These are phyloP conservation scores for Pocillopora grandis DNA, from an alignment of 92 coral and sea anemone species.

Conservation along the genomic window DNA sequence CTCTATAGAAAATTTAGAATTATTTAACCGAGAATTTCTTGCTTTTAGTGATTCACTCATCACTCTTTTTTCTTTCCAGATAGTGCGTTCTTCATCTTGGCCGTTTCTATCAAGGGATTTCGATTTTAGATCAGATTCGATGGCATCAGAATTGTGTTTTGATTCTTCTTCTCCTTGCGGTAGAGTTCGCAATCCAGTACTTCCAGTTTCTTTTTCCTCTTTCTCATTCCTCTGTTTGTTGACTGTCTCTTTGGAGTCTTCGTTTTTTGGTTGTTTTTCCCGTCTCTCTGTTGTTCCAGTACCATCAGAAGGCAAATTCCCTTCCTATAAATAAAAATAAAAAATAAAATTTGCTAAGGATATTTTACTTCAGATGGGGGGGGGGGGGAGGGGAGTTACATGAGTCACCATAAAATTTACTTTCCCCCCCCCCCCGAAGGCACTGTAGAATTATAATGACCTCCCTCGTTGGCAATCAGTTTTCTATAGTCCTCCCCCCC, in stretches of 20 bases:
- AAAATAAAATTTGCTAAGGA: background rate
- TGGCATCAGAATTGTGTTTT: background rate
- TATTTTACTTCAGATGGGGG: background rate
- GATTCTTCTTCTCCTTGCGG: background rate
- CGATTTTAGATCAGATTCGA: background rate
- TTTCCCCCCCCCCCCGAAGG: no score
- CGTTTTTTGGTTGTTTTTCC: background rate
- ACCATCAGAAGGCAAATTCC: background rate
- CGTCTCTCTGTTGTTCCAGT: background rate
- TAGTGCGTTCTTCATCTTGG: background rate
- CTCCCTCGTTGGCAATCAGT: no score
- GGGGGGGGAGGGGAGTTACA: background rate
- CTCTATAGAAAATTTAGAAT: conserved; percentile 11
- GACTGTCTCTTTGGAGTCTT: background rate
- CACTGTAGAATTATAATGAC: no score
- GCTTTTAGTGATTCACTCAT: background rate
- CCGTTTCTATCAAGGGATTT: background rate
- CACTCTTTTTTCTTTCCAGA: background rate
- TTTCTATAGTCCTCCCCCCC: no score
- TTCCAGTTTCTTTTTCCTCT: background rate
- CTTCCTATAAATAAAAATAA: conserved; percentile 11
- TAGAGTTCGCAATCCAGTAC: background rate
- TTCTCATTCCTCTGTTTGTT: background rate
- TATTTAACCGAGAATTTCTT: conserved; percentile 5
- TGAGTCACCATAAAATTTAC: background rate